Conservation (phyloP, 2,888 invertebrate species). For the Scelioninae gen. 2 region DNA sequence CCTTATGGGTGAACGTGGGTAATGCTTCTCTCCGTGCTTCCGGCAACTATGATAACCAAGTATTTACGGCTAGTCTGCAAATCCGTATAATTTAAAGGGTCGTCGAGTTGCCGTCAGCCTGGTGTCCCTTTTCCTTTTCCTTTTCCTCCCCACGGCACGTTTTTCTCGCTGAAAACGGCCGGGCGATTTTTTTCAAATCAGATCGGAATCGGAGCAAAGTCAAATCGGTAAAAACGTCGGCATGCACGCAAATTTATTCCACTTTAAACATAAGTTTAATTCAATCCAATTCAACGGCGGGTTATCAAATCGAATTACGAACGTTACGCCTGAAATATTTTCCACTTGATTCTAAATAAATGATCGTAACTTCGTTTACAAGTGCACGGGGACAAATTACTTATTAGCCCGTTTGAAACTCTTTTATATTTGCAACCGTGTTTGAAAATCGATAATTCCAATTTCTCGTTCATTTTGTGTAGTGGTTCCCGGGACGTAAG, state of each 20-base stretch:
- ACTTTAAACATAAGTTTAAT: too few relatives aligned
- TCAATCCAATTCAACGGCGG: too few relatives aligned
- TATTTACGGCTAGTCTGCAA: constrained; percentile 71
- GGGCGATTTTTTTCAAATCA: constrained; percentile 16
- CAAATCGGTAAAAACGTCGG: neutral
- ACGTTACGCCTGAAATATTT: too few relatives aligned
- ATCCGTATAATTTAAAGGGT: constrained; percentile 71
- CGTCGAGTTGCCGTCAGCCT: constrained; percentile 53
- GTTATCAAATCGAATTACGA: too few relatives aligned
- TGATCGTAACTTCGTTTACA: too few relatives aligned
- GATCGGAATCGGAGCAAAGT: neutral
- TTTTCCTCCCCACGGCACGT: too few relatives aligned
- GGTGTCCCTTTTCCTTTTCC: constrained; percentile 10
- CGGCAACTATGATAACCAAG: constrained; percentile 73
- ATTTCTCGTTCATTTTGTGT: constrained; percentile 1
- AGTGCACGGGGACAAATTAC: neutral
- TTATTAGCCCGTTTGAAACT: neutral
- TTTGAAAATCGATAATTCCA: constrained; percentile 11
- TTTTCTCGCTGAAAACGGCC: constrained; percentile 26
- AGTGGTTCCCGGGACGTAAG: neutral
- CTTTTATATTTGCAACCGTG: neutral
- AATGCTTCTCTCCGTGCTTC: constrained; percentile 68
- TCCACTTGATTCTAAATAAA: too few relatives aligned
- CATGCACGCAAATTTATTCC: too few relatives aligned
- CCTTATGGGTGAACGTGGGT: constrained; percentile 66